These are phyloP conservation scores for Oryzias sinensis DNA, from an alignment of 2,797 vertebrate species.

Conservation along the genomic window DNA sequence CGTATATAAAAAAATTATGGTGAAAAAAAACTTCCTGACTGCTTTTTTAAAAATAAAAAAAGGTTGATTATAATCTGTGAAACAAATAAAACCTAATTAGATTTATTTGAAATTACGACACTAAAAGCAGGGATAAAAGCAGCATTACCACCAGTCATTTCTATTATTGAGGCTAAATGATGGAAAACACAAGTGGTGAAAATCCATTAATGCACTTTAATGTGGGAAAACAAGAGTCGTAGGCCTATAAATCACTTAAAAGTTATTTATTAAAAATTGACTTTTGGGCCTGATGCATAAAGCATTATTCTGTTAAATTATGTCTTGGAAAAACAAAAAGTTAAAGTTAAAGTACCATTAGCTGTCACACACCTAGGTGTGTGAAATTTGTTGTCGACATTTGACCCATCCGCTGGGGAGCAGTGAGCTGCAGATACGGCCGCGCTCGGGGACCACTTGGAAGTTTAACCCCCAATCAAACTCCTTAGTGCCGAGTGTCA, in stretches of 20 bases:
- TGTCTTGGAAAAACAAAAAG: too few relatives aligned
- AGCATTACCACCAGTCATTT: slow-evolving; percentile 20
- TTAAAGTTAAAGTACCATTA: too few relatives aligned
- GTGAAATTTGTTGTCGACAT: too few relatives aligned
- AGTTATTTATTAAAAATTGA: not conserved
- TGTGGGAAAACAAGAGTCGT: slow-evolving; percentile 12
- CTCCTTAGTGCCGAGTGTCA: too few relatives aligned
- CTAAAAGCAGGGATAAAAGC: slow-evolving; percentile 10
- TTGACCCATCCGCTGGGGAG: too few relatives aligned
- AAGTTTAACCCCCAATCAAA: too few relatives aligned
- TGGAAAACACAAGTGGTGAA: not conserved
- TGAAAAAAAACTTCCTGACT: too few relatives aligned
- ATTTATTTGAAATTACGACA: slow-evolving; percentile 30
- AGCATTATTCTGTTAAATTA: too few relatives aligned
- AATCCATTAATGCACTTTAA: slow-evolving; percentile 30
- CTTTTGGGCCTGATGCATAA: not conserved
- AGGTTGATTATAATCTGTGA: slow-evolving; percentile 32
- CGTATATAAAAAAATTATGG: too few relatives aligned
- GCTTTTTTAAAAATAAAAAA: slow-evolving; percentile 5
- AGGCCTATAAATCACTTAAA: slow-evolving; percentile 13
- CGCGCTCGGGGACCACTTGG: too few relatives aligned
- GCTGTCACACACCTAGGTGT: too few relatives aligned
- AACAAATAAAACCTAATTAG: slow-evolving; percentile 37
- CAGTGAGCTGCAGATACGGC: too few relatives aligned
- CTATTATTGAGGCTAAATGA: slow-evolving; percentile 28